Evolutionary conservation across 1,140 invertebrate species (phyloP), one percentile per base, ranked within the genome.

Genomic region (Drosophila seguyi): DNA sequence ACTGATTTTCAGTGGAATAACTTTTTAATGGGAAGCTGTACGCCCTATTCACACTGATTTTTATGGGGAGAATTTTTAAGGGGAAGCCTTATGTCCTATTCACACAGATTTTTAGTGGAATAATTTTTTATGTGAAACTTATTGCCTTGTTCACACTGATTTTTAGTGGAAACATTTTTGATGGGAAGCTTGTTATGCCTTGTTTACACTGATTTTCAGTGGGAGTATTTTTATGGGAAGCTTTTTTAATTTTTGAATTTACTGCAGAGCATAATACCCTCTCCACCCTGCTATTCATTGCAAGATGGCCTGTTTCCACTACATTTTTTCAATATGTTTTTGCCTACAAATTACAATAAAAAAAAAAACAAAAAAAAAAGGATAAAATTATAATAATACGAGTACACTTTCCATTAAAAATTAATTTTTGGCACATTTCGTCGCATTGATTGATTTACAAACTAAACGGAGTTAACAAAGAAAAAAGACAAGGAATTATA

Each of bases 361-460:
- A 60, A 71, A 81, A 44, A 52, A 52, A 67, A n/a, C n/a, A n/a
- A 75, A 18, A 69, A 59, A 73, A 60, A 71, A 81, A 45, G 50
- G 55, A 57, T 52, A 55, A 65, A 47, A 44, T 67, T 48, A 36
- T 53, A 53, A 50, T 50, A 50, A 18, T 53, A 53, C 31, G 50
- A 4, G 14, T 53, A 77, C 45, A 52, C 63, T 58, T 63, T 78
- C 36, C 48, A 53, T 86, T 73, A 87, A 79, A 87, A 79, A 87
- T 79, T 90, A 90, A 90, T 90, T 90, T 90, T 90, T 90, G 85
- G 85, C 85, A 90, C 85, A 90, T 81, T 90, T 90, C 63, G 81
- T 90, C 67, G 85, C 75, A 81, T 47, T 47, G 68, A 69, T 68
- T 69, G 27, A 63, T 41, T 72, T 72, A 72, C 14, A 58, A 58